Base-by-base conservation (phyloP, 2,797 vertebrate species). In the Meriones psammophilus region DNA sequence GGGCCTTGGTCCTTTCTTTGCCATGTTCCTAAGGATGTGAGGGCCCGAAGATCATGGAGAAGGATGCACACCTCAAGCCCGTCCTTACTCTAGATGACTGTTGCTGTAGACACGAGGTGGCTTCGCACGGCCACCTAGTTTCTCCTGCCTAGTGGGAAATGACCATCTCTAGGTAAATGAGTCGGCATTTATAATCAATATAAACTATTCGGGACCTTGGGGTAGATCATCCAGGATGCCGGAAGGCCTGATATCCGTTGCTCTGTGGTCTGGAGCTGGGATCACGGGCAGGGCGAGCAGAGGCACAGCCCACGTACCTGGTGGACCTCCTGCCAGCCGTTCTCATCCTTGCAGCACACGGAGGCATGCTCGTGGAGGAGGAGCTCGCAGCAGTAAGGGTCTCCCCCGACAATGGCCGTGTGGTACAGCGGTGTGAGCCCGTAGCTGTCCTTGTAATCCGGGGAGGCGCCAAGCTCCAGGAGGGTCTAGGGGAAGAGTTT, bases 281-380 rank as follows among this genome's bases (percentile, higher is more conserved):
- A 15, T 50, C 13, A 1, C 2, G 8, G 33, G 60, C 8, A 9
- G 1, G 8, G 39, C 3, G 18, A 46, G 14, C 15, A 46, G 33
- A 74, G 58, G 10, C 7, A 18, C 5, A 7, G n/a, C 18, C 42
- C 42, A 42, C 42, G 1, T 50, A 99, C 99, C 99, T 99, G 99
- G 98, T 99, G 99, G 58, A 99, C 99, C 96, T 99, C 99, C 0
- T 99, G 99, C 99, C 99, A 99, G 97, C 99, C 99, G 0, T 99
- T 99, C 98, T 99, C 99, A 4, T 99, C 99, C 97, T 98, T 99
- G 98, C 99, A 99, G 96, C 99, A 98, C 94, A 99, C 99, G 0
- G 98, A 94, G 9, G 99, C 99, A 0, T 99, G 99, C 74, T 99
- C 99, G 0, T 99, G 99, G 1, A 99, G 99, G 9, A 99, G 97